A percentile compares a stretch with the other conserved stretches of the same genome.
Conservation (phyloP, 2,888 invertebrate species). For the Onchidella celtica region DNA sequence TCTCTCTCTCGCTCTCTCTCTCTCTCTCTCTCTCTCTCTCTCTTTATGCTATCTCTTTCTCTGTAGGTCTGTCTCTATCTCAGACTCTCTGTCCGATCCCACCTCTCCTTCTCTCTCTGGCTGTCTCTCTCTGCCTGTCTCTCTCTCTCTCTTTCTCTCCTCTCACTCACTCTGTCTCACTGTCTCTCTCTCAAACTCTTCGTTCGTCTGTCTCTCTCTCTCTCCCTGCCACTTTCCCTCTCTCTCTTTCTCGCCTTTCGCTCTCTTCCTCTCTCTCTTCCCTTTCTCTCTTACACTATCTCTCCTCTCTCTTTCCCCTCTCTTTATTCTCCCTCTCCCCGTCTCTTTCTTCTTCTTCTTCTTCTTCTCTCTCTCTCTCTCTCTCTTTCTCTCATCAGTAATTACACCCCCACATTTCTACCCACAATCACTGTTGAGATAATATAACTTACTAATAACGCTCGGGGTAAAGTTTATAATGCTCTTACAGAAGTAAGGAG, state of each 20-base stretch:
- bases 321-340: too few relatives aligned
- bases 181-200: background rate
- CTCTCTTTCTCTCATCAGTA: background rate
- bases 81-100: background rate
- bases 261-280: background rate
- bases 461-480: too few relatives aligned
- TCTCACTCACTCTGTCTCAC: background rate
- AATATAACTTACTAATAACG: too few relatives aligned
- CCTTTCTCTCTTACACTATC: background rate
- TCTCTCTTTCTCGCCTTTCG: background rate
- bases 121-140: background rate
- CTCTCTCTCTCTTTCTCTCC: background rate
- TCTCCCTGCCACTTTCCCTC: background rate
- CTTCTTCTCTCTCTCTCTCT: background rate
- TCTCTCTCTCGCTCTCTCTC: too few relatives aligned
- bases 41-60: background rate
- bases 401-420: background rate
- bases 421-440: too few relatives aligned
- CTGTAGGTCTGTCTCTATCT: background rate
- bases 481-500: too few relatives aligned
- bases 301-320: background rate
- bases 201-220: background rate
- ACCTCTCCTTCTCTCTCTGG: background rate
- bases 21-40: background rate
- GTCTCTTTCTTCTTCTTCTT: background rate